Evolutionary conservation across 2,113 vertebrate genomes (phyloP).

Genomic region (Fregata magnificens): DNA sequence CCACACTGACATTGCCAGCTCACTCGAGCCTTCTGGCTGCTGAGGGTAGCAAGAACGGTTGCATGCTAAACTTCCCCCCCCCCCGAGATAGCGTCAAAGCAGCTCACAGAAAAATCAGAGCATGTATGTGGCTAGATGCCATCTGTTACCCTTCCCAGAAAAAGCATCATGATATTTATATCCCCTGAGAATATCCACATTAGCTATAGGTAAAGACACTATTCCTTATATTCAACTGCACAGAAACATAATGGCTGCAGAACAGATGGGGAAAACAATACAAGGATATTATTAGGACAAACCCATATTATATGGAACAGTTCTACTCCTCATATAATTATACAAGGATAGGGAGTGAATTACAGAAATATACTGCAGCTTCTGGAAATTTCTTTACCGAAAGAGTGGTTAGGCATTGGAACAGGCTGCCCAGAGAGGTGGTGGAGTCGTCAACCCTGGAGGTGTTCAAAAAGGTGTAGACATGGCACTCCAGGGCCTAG

Average conservation of each 20-base stretch:
- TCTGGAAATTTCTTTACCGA: not conserved
- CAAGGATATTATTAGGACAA: not conserved
- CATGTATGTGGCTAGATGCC: not conserved
- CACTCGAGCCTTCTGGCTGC: not conserved
- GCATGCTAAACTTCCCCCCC: accelerated
- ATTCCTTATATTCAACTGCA: not conserved
- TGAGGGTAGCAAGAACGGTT: not conserved
- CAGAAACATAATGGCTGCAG: not conserved
- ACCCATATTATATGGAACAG: not conserved
- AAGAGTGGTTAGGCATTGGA: too few species aligned
- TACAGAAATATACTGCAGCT: not conserved
- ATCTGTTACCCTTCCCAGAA: conserved; percentile 30
- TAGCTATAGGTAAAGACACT: not conserved
- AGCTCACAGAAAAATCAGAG: not conserved
- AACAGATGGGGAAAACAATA: not conserved
- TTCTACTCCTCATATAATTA: not conserved
- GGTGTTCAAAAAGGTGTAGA: too few species aligned
- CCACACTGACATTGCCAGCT: not conserved
- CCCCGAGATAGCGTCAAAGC: accelerated
- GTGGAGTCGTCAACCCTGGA: too few species aligned
- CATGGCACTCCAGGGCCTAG: too few species aligned
- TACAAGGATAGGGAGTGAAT: not conserved
- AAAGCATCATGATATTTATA: not conserved
- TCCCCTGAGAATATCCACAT: not conserved
- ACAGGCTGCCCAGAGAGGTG: too few species aligned